Evolutionary conservation across 2,888 invertebrate species (phyloP), one percentile per base, ranked within the genome.

Genomic region (Acrobasis repandana): DNA sequence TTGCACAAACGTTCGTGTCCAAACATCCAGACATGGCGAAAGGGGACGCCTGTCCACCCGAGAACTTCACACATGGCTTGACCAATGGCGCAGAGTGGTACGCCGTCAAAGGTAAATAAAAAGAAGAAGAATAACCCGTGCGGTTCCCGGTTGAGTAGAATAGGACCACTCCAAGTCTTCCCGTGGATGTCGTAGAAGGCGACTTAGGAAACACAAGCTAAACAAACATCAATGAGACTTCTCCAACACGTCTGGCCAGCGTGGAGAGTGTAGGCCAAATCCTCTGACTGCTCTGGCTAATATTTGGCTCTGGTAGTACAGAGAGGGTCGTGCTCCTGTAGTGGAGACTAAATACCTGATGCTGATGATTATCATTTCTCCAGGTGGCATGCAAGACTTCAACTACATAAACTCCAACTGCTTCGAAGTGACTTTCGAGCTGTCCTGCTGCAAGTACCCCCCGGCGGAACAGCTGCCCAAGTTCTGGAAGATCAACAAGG

Each of bases 371-470:
- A 61, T 14, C 61, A 33, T 6, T 8, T 33, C 67, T 90, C 68
- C 89, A 94, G 97, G 98, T 77, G 99, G 99, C 50, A 99, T 99
- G 99, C 97, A 97, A 90, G 99, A 99, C 88, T 99, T 97, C 93
- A 99, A 99, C 92, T 99, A 99, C 85, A 94, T 97, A 4, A 95
- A 96, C 78, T 97, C 97, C 2, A 99, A 99, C 88, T 97, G 98
- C 81, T 97, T 98, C 83, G 99, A 99, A 84, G 95, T 99, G 62
- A 99, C 99, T 0, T 95, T 99, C 75, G 99, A 99, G 83, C 86
- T 99, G 74, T 97, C 98, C 50, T 99, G 99, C 90, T 97, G 97
- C 90, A 99, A 99, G 88, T 99, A 94, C 84, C 99, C 99, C 0
- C 65, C 77, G 0, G 95, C 96, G 0, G 84, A 85, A 0, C 92